phyloP scores from a whole-genome alignment of 2,797 vertebrate genomes.

The Brachyrhaphis roseni region DNA sequence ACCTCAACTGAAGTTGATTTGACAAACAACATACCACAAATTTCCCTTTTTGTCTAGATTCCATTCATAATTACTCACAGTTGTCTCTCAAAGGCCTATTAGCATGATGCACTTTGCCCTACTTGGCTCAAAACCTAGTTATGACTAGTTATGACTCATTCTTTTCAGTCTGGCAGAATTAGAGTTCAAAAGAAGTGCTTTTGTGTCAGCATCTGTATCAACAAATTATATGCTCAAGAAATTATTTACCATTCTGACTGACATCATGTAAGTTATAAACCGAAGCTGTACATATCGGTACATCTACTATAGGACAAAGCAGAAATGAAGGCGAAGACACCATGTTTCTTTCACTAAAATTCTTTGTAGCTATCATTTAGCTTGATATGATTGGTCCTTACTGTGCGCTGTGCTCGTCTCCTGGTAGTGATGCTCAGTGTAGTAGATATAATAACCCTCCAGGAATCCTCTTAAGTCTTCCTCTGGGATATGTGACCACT shows the following conservation, averaged over 20 bases:
- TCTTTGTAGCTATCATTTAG: not conserved
- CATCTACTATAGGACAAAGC: not conserved
- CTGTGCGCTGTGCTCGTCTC: conserved; percentile 39
- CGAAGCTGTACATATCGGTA: not conserved
- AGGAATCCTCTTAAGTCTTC: conserved; percentile 84
- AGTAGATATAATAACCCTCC: conserved; percentile 81
- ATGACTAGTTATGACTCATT: not conserved
- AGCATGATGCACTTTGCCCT: not conserved
- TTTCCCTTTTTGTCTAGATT: not conserved
- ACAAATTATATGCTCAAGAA: not conserved
- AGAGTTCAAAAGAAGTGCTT: not conserved
- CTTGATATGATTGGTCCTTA: conserved; percentile 28
- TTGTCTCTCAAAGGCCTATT: not conserved
- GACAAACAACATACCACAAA: not conserved
- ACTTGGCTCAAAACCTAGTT: not conserved
- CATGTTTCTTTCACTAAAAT: not conserved
- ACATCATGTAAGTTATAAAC: not conserved
- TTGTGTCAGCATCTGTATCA: not conserved
- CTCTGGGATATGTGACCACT: conserved; percentile 81
- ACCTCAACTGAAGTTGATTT: not conserved
- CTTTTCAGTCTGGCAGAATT: not conserved
- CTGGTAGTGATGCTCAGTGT: conserved; percentile 34
- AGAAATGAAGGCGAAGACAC: not conserved
- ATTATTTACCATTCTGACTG: not conserved
- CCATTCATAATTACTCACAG: not conserved